Evolutionary conservation across 2,113 vertebrate genomes (phyloP), one percentile per base, ranked within the genome.

Genomic region (Galemys pyrenaicus): DNA sequence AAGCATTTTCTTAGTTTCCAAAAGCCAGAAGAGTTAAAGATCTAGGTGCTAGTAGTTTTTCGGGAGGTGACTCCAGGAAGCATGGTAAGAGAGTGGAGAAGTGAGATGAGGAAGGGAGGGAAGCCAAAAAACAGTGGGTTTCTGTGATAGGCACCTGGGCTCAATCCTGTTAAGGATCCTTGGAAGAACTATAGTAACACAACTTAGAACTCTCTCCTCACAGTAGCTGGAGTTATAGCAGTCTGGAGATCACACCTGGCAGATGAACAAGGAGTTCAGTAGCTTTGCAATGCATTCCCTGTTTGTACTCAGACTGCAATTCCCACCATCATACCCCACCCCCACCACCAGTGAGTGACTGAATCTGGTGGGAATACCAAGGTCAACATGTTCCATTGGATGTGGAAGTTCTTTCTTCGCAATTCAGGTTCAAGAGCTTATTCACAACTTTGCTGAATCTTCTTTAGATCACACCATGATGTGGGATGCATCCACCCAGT

Each of bases 21-120:
- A 58, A 85, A 94, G 41, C 11, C 26, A 81, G 73, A 26, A 15
- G 28, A 70, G 7, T 54, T n/a, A 64, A 92, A 39, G 41, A 87
- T 41, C 26, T 65, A 22, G 9, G 26, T 41, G 9, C 68, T 54
- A 44, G 39, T 8, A n/a, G 10, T 78, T 67, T 73, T 78, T 85
- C 15, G 39, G 2, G n/a, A 87, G 24, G 39, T 58, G 35, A 89
- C 4, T 1, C 32, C 30, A 20, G 12, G 86, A 71, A 80, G 11
- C 46, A 37, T 15, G 56, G 39, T 9, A n/a, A 91, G 37, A 64
- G 30, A 62, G 6, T 37, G 16, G 19, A 32, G 37, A 39, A 49
- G 15, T 74, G 22, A 79, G 39, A 32, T 3, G 28, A 51, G 17
- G 41, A 44, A 78, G 20, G 17, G 26, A 71, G 22, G 64, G 19